phyloP scores from a whole-genome alignment of 2,113 vertebrate species.

The Pterophyllum scalare region DNA sequence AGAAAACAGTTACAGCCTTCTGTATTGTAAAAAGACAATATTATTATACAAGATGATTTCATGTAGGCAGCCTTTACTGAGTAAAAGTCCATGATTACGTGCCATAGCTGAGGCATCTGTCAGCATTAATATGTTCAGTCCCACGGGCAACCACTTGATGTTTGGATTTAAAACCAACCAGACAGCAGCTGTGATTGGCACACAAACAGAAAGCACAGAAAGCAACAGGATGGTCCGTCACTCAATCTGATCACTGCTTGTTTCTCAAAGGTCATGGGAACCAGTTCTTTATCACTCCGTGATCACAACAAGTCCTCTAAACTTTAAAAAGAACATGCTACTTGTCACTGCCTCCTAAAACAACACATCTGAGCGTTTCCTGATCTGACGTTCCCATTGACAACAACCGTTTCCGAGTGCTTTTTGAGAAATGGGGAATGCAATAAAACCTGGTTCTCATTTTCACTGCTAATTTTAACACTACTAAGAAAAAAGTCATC shows the following conservation, averaged over 20 bases:
- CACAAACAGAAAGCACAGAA: slow-evolving; percentile 34
- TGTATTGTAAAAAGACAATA: not conserved
- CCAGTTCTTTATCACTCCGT: slow-evolving; percentile 10
- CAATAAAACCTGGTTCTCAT: not conserved
- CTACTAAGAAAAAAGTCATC: not conserved
- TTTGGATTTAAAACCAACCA: slow-evolving; percentile 44
- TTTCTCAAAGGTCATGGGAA: slow-evolving; percentile 30
- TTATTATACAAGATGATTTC: not conserved
- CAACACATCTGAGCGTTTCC: not conserved
- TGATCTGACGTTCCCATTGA: not conserved
- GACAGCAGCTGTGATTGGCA: slow-evolving; percentile 59
- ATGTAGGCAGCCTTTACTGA: not conserved
- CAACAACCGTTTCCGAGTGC: not conserved
- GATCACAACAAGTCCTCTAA: slow-evolving; percentile 13
- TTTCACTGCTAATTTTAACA: not conserved
- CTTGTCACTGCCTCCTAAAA: not conserved
- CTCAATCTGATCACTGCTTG: slow-evolving; percentile 31
- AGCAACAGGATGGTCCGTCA: slow-evolving; percentile 30
- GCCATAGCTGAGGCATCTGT: slow-evolving; percentile 41
- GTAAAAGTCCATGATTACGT: slow-evolving; percentile 16
- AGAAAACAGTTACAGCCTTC: not conserved
- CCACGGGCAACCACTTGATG: slow-evolving; percentile 41
- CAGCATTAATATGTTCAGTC: slow-evolving; percentile 38
- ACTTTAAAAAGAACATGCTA: not conserved
- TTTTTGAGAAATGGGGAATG: not conserved